Evolutionary conservation across 2,888 invertebrate species (phyloP).

Genomic region (Shargacucullia verbasci): DNA sequence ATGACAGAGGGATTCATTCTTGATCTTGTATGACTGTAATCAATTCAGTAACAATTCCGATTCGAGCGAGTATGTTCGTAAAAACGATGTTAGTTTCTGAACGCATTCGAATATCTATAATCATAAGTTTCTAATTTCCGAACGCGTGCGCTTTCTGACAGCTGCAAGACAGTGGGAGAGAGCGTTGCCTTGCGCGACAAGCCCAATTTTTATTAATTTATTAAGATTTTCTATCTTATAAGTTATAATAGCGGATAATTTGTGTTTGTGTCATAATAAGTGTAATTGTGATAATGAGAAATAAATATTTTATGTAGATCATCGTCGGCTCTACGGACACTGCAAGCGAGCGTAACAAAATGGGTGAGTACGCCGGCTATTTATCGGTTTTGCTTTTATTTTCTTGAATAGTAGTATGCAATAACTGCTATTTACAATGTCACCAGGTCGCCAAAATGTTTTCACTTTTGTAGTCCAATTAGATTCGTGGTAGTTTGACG

Average conservation of each 20-base stretch:
- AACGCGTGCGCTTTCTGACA: conserved; percentile 70
- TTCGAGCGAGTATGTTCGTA: conserved; percentile 37
- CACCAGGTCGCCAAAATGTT: conserved; percentile 7
- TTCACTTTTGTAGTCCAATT: conserved; percentile 49
- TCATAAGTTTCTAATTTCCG: conserved; percentile 53
- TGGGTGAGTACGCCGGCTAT: conserved; percentile 84
- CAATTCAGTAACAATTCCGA: too few relatives aligned
- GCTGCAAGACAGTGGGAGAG: conserved; percentile 53
- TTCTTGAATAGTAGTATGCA: conserved; percentile 20
- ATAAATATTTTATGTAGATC: conserved; percentile 60
- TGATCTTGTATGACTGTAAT: too few relatives aligned
- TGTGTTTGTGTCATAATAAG: conserved; percentile 66
- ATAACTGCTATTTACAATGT: conserved; percentile 15
- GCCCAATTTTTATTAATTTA: conserved; percentile 49
- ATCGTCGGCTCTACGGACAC: conserved; percentile 57
- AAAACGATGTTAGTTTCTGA: conserved; percentile 38
- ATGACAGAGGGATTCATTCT: too few relatives aligned
- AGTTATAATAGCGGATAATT: conserved; percentile 41
- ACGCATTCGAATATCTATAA: conserved; percentile 33
- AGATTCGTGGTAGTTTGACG: conserved; percentile 52
- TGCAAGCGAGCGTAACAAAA: conserved; percentile 69
- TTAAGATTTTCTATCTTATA: conserved; percentile 50
- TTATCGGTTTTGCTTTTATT: conserved; percentile 60
- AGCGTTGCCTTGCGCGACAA: conserved; percentile 40
- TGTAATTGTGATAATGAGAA: conserved; percentile 75